These are phyloP conservation scores for Pagetopsis macropterus DNA, from an alignment of 2,797 vertebrate species.

Conservation along the genomic window DNA sequence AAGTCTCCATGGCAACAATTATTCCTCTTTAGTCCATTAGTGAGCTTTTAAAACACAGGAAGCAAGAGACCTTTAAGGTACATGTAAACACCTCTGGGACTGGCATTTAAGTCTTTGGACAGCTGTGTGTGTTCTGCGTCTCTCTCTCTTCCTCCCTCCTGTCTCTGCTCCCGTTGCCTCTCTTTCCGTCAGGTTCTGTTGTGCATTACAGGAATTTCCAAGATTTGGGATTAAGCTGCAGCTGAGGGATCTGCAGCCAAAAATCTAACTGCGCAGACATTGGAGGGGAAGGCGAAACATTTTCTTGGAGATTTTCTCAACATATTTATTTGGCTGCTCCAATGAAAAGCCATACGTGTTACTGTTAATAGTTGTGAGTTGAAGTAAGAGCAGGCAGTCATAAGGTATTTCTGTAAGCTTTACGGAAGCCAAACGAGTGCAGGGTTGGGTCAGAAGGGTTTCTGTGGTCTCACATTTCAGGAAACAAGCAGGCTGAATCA, in stretches of 20 bases:
- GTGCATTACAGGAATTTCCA: slow-evolving; percentile 33
- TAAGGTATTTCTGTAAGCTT: not conserved
- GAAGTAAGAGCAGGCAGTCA: not conserved
- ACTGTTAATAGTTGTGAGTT: not conserved
- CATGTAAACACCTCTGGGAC: slow-evolving; percentile 43
- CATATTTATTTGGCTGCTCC: slow-evolving; percentile 26
- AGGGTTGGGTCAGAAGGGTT: not conserved
- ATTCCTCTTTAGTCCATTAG: slow-evolving; percentile 52
- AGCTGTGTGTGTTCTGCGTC: slow-evolving; percentile 40
- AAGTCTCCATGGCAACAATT: slow-evolving; percentile 60
- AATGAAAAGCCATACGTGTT: not conserved
- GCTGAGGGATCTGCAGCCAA: slow-evolving; percentile 55
- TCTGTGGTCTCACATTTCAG: slow-evolving; percentile 34
- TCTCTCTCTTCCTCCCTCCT: not conserved
- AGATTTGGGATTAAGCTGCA: slow-evolving; percentile 59
- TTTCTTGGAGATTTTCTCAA: slow-evolving; percentile 33
- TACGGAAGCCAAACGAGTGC: not conserved
- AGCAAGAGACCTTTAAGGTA: slow-evolving; percentile 43
- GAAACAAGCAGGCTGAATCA: slow-evolving; percentile 31
- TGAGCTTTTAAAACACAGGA: slow-evolving; percentile 55
- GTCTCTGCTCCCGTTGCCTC: slow-evolving; percentile 9
- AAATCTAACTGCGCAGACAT: slow-evolving; percentile 52
- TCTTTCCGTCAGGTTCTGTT: slow-evolving; percentile 32
- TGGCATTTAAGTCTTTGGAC: slow-evolving; percentile 41
- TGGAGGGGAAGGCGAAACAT: slow-evolving; percentile 35